Percentiles rank a stretch among this genome's conserved stretches.
Conservation (phyloP, 2,888 invertebrate genomes). For the Blastobasis adustella region DNA sequence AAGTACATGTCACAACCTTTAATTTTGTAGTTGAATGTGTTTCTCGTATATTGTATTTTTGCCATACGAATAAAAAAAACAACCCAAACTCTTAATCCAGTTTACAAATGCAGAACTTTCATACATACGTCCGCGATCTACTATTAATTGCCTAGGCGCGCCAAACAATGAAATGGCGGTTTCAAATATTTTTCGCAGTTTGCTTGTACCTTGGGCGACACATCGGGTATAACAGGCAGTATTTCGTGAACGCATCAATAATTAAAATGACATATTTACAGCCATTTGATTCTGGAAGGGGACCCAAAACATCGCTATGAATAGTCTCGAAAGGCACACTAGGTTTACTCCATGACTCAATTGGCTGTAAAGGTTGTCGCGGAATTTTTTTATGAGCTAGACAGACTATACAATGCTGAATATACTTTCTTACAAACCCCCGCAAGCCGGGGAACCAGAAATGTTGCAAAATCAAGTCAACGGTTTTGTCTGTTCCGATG, state of each 20-base stretch:
- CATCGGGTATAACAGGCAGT: constrained; percentile 1
- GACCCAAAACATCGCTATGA: constrained; percentile 7
- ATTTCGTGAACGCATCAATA: constrained; percentile 7
- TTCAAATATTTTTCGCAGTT: neutral
- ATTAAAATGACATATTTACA: constrained; percentile 3
- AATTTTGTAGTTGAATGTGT: too few species aligned
- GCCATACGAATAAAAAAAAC: too few species aligned
- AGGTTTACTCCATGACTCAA: constrained; percentile 6
- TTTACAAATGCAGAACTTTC: neutral
- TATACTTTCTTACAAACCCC: constrained; percentile 2
- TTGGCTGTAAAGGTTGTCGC: neutral
- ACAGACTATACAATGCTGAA: neutral
- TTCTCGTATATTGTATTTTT: too few species aligned
- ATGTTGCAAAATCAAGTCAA: constrained; percentile 6
- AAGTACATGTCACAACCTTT: constrained; percentile 13
- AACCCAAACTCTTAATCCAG: constrained; percentile 1
- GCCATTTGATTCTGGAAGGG: constrained; percentile 3
- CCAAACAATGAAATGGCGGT: constrained; percentile 6
- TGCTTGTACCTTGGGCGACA: neutral
- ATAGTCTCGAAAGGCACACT: constrained; percentile 6
- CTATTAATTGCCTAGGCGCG: neutral
- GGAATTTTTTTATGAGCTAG: too few species aligned
- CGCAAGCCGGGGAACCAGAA: constrained; percentile 1
- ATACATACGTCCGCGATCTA: too few species aligned
- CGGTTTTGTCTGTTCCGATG: constrained; percentile 2